Evolutionary conservation across 2,888 invertebrate genomes (phyloP).

Genomic region (Cheilosia pagana): DNA sequence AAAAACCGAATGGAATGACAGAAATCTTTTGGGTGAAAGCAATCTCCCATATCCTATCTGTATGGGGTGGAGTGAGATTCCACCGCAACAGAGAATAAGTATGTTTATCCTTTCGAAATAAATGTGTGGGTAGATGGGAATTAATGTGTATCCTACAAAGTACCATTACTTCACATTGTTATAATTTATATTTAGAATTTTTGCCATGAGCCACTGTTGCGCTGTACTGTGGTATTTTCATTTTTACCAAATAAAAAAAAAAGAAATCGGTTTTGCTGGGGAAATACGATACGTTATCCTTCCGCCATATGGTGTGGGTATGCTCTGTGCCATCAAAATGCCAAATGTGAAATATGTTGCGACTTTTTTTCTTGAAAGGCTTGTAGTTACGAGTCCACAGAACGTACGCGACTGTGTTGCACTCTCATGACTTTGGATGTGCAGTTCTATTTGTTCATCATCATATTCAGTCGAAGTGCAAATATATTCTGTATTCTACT

Average conservation of each 20-base stretch:
- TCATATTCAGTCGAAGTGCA: background rate
- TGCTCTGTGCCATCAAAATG: background rate
- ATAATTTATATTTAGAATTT: constrained; percentile 47
- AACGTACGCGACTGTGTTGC: background rate
- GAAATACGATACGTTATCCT: constrained; percentile 14
- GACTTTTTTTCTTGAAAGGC: background rate
- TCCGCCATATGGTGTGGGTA: constrained; percentile 5
- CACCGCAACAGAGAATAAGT: constrained; percentile 29
- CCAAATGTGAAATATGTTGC: constrained; percentile 2
- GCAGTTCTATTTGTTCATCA: background rate
- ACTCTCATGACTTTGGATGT: background rate
- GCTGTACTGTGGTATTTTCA: background rate
- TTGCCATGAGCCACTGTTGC: constrained; percentile 23
- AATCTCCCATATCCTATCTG: constrained; percentile 20
- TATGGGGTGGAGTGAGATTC: background rate
- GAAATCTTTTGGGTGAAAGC: constrained; percentile 27
- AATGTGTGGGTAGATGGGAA: constrained; percentile 35
- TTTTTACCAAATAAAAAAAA: background rate
- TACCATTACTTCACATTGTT: constrained; percentile 10
- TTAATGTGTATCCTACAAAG: constrained; percentile 23
- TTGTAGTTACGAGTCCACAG: background rate
- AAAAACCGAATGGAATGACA: constrained; percentile 28
- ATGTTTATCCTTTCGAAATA: constrained; percentile 16
- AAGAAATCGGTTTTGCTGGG: constrained; percentile 11
- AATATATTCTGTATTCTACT: background rate